Evolutionary conservation across 2,113 vertebrate genomes (phyloP).

Genomic region (Syngnathus floridae): DNA sequence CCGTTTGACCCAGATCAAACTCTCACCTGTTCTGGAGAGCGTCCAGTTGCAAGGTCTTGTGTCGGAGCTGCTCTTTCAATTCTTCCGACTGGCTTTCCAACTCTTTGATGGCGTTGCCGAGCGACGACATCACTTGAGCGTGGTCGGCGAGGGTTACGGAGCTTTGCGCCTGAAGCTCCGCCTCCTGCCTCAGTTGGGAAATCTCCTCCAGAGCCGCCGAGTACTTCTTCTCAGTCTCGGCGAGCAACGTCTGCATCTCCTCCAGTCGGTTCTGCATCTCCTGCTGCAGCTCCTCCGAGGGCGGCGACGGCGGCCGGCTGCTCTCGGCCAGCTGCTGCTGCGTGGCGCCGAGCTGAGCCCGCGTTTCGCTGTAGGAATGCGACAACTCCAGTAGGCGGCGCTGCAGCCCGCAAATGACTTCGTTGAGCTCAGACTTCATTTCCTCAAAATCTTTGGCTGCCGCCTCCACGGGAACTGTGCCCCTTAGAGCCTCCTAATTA

Average conservation of each 20-base stretch:
- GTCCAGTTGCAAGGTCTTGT: slow-evolving; percentile 73
- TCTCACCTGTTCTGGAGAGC: slow-evolving; percentile 74
- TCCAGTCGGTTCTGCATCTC: slow-evolving; percentile 61
- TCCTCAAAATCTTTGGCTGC: slow-evolving; percentile 78
- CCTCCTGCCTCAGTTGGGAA: slow-evolving; percentile 71
- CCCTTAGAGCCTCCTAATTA: slow-evolving; percentile 76
- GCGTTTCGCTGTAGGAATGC: slow-evolving; percentile 85
- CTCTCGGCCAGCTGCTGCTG: slow-evolving; percentile 65
- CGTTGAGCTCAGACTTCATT: slow-evolving; percentile 73
- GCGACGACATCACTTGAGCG: slow-evolving; percentile 76
- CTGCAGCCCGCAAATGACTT: slow-evolving; percentile 79
- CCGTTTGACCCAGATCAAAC: background rate
- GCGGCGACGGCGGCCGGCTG: slow-evolving; percentile 6
- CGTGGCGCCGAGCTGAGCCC: slow-evolving; percentile 74
- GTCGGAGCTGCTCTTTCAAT: slow-evolving; percentile 72
- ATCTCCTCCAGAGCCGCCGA: slow-evolving; percentile 72
- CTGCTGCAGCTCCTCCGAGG: slow-evolving; percentile 38
- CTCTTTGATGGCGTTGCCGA: slow-evolving; percentile 76
- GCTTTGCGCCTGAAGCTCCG: slow-evolving; percentile 78
- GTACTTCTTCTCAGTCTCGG: slow-evolving; percentile 73
- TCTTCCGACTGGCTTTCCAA: slow-evolving; percentile 74
- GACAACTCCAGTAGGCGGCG: slow-evolving; percentile 83
- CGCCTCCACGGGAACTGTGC: slow-evolving; percentile 71
- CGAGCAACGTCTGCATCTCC: slow-evolving; percentile 74
- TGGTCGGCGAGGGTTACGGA: slow-evolving; percentile 80